Percentiles rank a stretch among this genome's conserved stretches.
phyloP scores from a whole-genome alignment of 2,113 vertebrate genomes.

The Anoura caudifer region DNA sequence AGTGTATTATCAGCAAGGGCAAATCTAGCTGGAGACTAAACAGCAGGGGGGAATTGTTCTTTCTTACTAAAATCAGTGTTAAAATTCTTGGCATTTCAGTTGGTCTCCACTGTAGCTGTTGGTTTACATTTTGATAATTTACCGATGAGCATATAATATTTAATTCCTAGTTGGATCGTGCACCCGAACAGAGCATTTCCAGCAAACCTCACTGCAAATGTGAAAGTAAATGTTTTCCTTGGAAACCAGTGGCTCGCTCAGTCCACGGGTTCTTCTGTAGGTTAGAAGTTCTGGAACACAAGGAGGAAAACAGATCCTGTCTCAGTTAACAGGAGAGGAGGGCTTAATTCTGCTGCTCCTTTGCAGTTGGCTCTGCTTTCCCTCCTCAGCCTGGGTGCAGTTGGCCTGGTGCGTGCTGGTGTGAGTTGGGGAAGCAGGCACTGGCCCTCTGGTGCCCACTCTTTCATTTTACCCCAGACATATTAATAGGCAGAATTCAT shows the following conservation, averaged over 20 bases:
- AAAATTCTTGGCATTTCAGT: slow-evolving; percentile 52
- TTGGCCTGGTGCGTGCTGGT: background rate
- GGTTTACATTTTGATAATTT: slow-evolving; percentile 69
- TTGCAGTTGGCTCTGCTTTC: background rate
- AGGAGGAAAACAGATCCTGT: background rate
- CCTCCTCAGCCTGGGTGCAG: background rate
- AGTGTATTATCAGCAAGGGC: background rate
- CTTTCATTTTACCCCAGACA: background rate
- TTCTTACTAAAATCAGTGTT: slow-evolving; percentile 55
- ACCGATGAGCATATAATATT: slow-evolving; percentile 50
- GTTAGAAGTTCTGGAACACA: slow-evolving; percentile 59
- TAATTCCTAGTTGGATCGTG: slow-evolving; percentile 59
- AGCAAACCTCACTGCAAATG: slow-evolving; percentile 44
- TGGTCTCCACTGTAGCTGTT: slow-evolving; percentile 30
- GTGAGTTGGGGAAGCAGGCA: background rate
- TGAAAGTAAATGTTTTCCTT: slow-evolving; percentile 64
- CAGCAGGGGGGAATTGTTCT: slow-evolving; percentile 33
- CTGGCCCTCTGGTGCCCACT: background rate
- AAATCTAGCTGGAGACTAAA: background rate
- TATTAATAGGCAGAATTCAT: slow-evolving; percentile 15
- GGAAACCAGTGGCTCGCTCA: slow-evolving; percentile 2
- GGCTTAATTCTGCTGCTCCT: background rate
- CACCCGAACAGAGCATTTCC: slow-evolving; percentile 53
- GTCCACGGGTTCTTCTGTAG: slow-evolving; percentile 28
- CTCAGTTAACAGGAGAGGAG: background rate